Percentiles rank a stretch among this genome's conserved stretches.
These are phyloP conservation scores for Anguilla anguilla DNA, from an alignment of 2,797 vertebrate species.

Conservation along the genomic window DNA sequence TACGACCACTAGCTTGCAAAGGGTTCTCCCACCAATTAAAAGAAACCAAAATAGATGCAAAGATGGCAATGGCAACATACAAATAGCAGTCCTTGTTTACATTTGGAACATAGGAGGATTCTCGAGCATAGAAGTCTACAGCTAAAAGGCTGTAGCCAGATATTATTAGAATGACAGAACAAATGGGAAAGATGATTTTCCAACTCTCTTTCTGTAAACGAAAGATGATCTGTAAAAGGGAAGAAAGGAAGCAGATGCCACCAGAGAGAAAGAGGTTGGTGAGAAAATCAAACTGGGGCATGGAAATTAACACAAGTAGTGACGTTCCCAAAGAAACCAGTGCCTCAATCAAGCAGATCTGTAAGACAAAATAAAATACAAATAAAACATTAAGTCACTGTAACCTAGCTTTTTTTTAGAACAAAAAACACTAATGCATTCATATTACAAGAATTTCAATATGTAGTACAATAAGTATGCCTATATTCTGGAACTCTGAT, in stretches of 20 bases:
- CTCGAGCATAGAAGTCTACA: constrained; percentile 68
- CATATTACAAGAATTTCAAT: not conserved
- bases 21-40: constrained; percentile 82
- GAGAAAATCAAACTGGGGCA: constrained; percentile 78
- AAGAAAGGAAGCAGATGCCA: constrained; percentile 72
- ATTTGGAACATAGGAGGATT: constrained; percentile 49
- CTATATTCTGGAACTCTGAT: too few relatives aligned
- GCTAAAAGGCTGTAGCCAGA: constrained; percentile 69
- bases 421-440: constrained; percentile 25
- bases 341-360: constrained; percentile 71
- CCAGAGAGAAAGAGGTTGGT: constrained; percentile 78
- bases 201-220: constrained; percentile 65
- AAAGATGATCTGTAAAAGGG: constrained; percentile 67
- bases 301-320: constrained; percentile 71
- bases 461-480: not conserved
- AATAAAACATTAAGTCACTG: not conserved
- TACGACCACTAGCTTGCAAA: constrained; percentile 67
- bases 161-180: constrained; percentile 63
- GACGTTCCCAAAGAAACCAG: constrained; percentile 74
- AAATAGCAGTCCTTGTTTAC: constrained; percentile 20
- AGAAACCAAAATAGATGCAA: constrained; percentile 69
- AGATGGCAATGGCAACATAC: constrained; percentile 66
- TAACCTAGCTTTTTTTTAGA: not conserved
- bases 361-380: constrained; percentile 38
- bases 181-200: constrained; percentile 75